Base-by-base conservation (phyloP, 2,797 vertebrate genomes). In the Acanthopagrus latus region DNA sequence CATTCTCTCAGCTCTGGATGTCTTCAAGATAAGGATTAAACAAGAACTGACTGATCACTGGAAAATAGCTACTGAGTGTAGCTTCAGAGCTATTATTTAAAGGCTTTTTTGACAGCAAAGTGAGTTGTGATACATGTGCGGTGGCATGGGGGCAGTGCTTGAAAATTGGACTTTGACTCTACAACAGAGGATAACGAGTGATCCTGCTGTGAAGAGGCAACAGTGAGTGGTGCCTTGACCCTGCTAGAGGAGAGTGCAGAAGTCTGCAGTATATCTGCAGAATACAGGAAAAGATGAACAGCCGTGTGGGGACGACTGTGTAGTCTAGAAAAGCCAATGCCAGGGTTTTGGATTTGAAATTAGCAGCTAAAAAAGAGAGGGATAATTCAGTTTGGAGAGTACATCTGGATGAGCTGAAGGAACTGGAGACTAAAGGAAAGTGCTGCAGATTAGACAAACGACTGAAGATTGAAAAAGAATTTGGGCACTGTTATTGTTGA, bases 351-450 rank as follows among this genome's bases (percentile, higher is more conserved):
- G 71, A 59, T 78, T 75, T 63, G 17, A 71, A 64, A 67, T 44
- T 23, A 54, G 29, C 46, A 21, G 43, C 56, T 59, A 71, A 75
- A 62, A 38, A 62, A 18, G 52, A 52, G 27, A 51, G 47, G 10
- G 7, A 41, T 12, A 43, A 18, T 43, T 65, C 20, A 21, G 1
- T 38, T n/a, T 63, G 51, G 4, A 73, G 27, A 46, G 20, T 33
- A 23, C 62, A 74, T 88, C 48, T 85, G 69, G 74, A 81, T 62
- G 51, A 67, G 33, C 21, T 84, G 64, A 50, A 72, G n/a, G 7
- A 67, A 27, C 38, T 54, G 69, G 29, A 62, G 25, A 44, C 66
- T 78, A 57, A 4, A 75, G 23, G 23, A n/a, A 62, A 25, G 17
- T 8, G 41, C 59, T 62, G 29, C 17, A 21, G 57, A 58, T 57